Evolutionary conservation across 2,113 vertebrate species (phyloP).

Genomic region (Pyxicephalus adspersus): DNA sequence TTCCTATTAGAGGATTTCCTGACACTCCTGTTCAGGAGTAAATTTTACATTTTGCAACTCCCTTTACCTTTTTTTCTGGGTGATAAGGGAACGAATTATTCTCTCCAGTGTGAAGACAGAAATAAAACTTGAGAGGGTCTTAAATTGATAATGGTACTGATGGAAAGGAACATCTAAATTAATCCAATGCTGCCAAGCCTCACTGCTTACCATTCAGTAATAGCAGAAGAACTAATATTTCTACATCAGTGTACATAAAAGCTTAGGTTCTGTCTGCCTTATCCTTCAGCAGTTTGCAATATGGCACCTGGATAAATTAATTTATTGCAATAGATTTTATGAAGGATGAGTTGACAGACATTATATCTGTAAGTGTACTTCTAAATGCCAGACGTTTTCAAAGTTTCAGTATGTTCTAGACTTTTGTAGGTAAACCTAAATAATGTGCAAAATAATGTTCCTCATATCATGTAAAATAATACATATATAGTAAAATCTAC

Average conservation of each 20-base stretch:
- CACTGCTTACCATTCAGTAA: neutral
- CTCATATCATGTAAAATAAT: too few species aligned
- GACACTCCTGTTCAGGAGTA: too few species aligned
- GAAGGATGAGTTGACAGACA: neutral
- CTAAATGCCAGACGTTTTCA: neutral
- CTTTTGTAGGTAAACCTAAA: neutral
- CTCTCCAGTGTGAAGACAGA: too few species aligned
- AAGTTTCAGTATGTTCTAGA: neutral
- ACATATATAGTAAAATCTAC: too few species aligned
- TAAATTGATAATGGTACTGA: neutral
- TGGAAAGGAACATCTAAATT: too few species aligned
- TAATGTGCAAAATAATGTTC: neutral
- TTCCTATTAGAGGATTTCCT: too few species aligned
- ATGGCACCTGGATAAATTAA: conserved; percentile 25
- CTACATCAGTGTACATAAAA: neutral
- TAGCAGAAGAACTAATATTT: neutral
- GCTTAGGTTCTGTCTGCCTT: neutral
- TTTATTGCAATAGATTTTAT: conserved; percentile 4
- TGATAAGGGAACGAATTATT: too few species aligned
- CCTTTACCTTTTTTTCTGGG: too few species aligned
- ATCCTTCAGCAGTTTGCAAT: conserved; percentile 15
- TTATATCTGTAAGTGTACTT: neutral
- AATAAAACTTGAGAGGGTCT: too few species aligned
- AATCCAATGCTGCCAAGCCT: neutral
- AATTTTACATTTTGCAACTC: too few species aligned